These are phyloP conservation scores for Phytoseiulus persimilis DNA, from an alignment of 2,888 invertebrate species.

Conservation along the genomic window DNA sequence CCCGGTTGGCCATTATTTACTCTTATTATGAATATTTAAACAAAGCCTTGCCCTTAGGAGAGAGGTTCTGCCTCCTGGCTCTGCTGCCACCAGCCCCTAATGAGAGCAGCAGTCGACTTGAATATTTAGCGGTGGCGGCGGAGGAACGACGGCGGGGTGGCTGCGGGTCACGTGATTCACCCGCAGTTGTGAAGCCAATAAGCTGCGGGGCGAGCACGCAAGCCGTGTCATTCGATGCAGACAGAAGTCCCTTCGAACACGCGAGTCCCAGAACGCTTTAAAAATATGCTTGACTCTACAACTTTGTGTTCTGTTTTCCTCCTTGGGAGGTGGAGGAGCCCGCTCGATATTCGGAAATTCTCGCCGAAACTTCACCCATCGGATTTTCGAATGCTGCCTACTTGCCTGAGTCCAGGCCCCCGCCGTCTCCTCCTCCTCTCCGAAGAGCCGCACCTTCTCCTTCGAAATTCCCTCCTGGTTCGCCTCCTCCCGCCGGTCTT, in stretches of 20 bases:
- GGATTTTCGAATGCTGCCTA: background rate
- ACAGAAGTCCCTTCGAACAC: background rate
- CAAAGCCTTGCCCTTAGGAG: conserved; percentile 14
- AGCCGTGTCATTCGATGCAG: background rate
- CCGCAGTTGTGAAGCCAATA: background rate
- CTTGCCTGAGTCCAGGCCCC: background rate
- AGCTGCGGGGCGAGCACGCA: background rate
- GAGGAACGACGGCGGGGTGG: background rate
- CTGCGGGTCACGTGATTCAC: conserved; percentile 5
- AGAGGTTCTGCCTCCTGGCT: background rate
- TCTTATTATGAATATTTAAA: conserved; percentile 38
- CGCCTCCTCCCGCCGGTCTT: background rate
- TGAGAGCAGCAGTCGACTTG: conserved; percentile 5
- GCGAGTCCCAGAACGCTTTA: background rate
- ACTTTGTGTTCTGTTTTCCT: background rate
- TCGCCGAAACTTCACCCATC: background rate
- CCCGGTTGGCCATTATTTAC: conserved; percentile 1
- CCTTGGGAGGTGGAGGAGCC: background rate
- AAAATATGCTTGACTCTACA: background rate
- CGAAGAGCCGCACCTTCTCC: background rate
- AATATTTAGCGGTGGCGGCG: background rate
- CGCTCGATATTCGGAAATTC: background rate
- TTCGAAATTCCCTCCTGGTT: background rate
- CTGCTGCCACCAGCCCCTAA: background rate
- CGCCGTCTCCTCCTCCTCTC: background rate